Evolutionary conservation across 2,888 invertebrate species (phyloP), one percentile per base, ranked within the genome.

Genomic region (Apodemia mormo): DNA sequence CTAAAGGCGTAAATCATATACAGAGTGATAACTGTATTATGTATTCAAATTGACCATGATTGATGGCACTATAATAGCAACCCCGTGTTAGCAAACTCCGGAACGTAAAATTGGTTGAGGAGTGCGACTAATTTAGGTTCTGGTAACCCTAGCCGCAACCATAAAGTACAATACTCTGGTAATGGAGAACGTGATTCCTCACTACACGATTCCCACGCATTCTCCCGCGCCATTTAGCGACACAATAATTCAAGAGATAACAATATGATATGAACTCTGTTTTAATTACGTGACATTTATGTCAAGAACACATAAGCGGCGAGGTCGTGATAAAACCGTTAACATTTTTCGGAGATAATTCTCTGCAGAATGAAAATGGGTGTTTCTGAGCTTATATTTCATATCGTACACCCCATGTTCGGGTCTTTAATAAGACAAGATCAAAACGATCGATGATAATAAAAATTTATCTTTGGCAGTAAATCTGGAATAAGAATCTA

Each of bases 161-260:
- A 58, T 10, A 30, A 9, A 29, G 29, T 10, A 30, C 30, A 10
- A 3, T 29, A 58, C 29, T 3, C 56, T 58, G 30, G 58, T 30
- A 30, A 58, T 30, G 9, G 6, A 30, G 29, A 30, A 58, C 58
- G 58, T 58, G 58, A 58, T 58, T 30, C 29, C 5, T 30, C 30
- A 58, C 56, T 9, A 30, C 58, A 58, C 22, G 58, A 30, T 58
- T 61, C 58, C 58, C 58, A 61, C 61, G 33, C 61, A 33, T 61
- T 61, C 61, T 61, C 61, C 61, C 14, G 14, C 33, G 61, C 61
- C 61, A 33, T 30, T 61, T 14, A 61, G 33, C 61, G 30, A 33
- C 61, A 61, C 61, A 61, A 61, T 61, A 30, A 61, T 61, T 61
- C 61, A 33, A 61, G 30, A 33, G 58, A 61, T 61, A 61, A 61